These are phyloP conservation scores for Dysidea cf. avara DNA, from an alignment of 37 sponge, comb jelly and placozoan species.

Conservation along the genomic window DNA sequence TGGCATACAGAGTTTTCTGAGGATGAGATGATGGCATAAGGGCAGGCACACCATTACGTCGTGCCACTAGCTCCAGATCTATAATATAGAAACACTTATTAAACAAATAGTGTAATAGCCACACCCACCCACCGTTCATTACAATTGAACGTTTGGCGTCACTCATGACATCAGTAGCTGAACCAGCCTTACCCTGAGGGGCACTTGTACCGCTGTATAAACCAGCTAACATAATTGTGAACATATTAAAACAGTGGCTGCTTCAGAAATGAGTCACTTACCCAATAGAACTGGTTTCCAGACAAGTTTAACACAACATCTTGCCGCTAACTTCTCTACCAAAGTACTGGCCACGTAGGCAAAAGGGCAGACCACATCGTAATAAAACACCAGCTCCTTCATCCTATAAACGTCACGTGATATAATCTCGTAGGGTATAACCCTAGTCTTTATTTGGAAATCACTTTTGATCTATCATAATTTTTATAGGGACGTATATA, in stretches of 20 bases:
- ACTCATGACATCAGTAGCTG: constrained; percentile 82
- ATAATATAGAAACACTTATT: background rate
- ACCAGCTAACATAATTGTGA: constrained; percentile 56
- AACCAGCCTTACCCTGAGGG: constrained; percentile 82
- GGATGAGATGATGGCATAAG: constrained; percentile 28
- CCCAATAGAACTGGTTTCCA: constrained; percentile 93
- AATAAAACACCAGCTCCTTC: constrained; percentile 62
- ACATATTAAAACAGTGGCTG: background rate
- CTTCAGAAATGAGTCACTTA: background rate
- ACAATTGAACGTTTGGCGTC: constrained; percentile 52
- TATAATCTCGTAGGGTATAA: no score
- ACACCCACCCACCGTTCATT: constrained; percentile 36
- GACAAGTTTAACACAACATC: constrained; percentile 42
- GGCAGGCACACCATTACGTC: constrained; percentile 33
- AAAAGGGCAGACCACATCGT: constrained; percentile 94
- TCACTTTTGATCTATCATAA: no score
- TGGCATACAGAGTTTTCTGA: constrained; percentile 79
- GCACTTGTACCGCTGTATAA: constrained; percentile 76
- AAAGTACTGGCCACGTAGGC: constrained; percentile 83
- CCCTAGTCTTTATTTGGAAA: no score
- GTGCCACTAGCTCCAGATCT: constrained; percentile 59
- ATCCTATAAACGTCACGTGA: no score
- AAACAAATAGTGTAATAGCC: background rate
- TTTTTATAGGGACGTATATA: no score
- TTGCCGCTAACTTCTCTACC: constrained; percentile 48